Conservation (phyloP, 2,797 vertebrate species). For the Pristis pectinata region DNA sequence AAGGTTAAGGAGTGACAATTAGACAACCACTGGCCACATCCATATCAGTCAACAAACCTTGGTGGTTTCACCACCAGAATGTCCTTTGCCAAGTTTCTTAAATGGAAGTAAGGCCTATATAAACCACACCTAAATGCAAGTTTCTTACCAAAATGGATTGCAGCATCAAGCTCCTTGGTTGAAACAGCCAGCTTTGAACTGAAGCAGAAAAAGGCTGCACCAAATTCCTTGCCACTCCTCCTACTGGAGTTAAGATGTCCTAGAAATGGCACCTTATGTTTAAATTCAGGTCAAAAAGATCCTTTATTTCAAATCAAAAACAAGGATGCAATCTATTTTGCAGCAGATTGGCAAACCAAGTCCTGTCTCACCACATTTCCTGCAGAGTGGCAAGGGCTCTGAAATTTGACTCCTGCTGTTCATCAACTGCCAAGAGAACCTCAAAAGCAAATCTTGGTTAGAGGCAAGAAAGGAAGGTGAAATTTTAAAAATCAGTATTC, state of each 20-base stretch:
- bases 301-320: background rate
- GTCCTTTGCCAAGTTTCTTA: background rate
- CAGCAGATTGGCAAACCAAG: background rate
- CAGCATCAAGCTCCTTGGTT: background rate
- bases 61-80: background rate
- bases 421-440: background rate
- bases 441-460: background rate
- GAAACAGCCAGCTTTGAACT: background rate
- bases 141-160: background rate
- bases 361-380: background rate
- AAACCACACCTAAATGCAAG: background rate
- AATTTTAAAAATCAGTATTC: background rate
- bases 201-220: background rate
- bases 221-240: background rate
- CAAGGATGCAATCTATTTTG: background rate
- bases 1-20: background rate
- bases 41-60: background rate
- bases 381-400: background rate
- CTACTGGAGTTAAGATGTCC: background rate
- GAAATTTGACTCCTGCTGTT: background rate
- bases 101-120: background rate
- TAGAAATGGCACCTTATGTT: background rate
- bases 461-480: background rate
- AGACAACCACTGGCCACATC: background rate
- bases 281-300: no score